A percentile compares a stretch with the other conserved stretches of the same genome.
Evolutionary conservation across 2,888 invertebrate genomes (phyloP).

Genomic region (Temnothorax ravouxi): DNA sequence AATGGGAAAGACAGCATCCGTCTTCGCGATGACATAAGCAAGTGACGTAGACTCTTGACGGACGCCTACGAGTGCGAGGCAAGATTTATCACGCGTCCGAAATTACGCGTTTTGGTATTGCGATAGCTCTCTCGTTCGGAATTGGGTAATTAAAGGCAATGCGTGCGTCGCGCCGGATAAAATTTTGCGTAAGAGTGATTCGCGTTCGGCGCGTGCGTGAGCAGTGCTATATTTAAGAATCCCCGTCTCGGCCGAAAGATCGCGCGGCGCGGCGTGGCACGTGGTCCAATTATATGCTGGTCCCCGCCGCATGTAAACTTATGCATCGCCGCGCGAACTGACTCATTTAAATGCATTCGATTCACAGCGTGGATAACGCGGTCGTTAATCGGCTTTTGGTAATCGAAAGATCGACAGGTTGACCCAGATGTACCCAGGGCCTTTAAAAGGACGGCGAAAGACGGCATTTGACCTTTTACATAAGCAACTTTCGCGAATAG

Average conservation of each 20-base stretch:
- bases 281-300: constrained; percentile 47
- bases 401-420: not conserved
- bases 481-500: not conserved
- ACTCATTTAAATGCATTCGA: constrained; percentile 30
- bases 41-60: not conserved
- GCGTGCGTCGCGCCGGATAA: not conserved
- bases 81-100: constrained; percentile 4
- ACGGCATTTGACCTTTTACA: not conserved
- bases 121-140: not conserved
- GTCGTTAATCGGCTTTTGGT: not conserved
- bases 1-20: constrained; percentile 33
- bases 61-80: not conserved
- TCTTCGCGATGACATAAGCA: constrained; percentile 39
- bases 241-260: constrained; percentile 42
- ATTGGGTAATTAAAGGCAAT: constrained; percentile 42
- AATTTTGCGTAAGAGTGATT: constrained; percentile 46
- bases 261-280: not conserved
- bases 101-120: constrained; percentile 16
- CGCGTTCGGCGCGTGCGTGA: constrained; percentile 43
- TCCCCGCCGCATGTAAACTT: constrained; percentile 21
- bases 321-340: not conserved
- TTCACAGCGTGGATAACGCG: not conserved
- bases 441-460: constrained; percentile 1
- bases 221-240: constrained; percentile 49
- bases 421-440: constrained; percentile 3